phyloP scores from a whole-genome alignment of 2,113 vertebrate genomes.

The Neogale vison region DNA sequence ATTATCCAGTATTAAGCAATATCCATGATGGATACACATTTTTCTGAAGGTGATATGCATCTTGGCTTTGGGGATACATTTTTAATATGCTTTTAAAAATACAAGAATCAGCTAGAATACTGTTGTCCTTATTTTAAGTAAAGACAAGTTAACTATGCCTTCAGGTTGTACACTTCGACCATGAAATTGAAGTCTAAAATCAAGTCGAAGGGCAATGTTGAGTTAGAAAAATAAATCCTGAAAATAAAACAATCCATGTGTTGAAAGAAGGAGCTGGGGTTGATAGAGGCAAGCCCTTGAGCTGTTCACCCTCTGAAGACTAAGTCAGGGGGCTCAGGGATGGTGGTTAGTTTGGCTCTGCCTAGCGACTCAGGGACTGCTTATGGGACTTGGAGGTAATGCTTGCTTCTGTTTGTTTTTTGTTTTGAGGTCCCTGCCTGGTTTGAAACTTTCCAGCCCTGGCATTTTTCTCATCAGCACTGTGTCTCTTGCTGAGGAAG shows the following conservation, averaged over 20 bases:
- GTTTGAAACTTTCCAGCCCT: neutral
- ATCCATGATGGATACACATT: neutral
- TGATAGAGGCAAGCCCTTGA: neutral
- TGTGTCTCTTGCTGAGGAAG: neutral
- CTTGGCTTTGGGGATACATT: neutral
- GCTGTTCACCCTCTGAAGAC: neutral
- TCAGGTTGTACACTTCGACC: conserved; percentile 42
- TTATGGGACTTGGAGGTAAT: neutral
- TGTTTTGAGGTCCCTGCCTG: neutral
- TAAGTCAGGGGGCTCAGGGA: neutral
- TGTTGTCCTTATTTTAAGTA: conserved; percentile 46
- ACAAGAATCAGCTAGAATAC: conserved; percentile 66
- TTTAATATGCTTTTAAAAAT: conserved; percentile 61
- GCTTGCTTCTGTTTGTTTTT: neutral
- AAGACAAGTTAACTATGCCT: conserved; percentile 49
- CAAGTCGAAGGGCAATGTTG: conserved; percentile 15
- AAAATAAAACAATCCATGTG: conserved; percentile 12
- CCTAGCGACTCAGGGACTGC: neutral
- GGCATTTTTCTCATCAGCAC: neutral
- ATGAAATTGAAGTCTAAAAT: conserved; percentile 17
- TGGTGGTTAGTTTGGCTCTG: neutral
- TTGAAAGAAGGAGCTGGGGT: neutral
- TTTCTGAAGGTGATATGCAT: neutral
- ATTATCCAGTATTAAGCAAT: neutral
- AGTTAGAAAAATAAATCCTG: neutral